These are phyloP conservation scores for Cephus runcator DNA, from an alignment of 2,888 invertebrate genomes.

Conservation along the genomic window DNA sequence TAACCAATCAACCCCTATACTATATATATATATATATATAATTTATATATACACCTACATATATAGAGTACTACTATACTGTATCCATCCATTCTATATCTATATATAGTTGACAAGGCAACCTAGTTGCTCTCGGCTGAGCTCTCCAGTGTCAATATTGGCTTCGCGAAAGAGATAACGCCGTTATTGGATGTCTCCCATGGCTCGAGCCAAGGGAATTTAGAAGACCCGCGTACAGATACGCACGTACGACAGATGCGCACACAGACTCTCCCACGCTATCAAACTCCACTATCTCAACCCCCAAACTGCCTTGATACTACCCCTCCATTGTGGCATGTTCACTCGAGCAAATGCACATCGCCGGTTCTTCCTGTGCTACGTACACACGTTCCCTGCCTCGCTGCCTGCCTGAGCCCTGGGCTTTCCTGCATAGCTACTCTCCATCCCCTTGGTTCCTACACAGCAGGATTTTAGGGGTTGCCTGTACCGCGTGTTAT, in stretches of 20 bases:
- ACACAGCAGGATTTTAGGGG: constrained; percentile 12
- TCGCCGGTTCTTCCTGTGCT: constrained; percentile 35
- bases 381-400: constrained; percentile 17
- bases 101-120: too few species aligned
- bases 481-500: constrained; percentile 57
- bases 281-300: background rate
- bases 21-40: too few species aligned
- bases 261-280: too few species aligned
- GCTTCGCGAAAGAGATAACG: constrained; percentile 57
- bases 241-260: too few species aligned
- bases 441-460: constrained; percentile 19
- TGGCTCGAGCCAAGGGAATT: constrained; percentile 8
- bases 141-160: constrained; percentile 55
- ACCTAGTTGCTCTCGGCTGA: too few species aligned
- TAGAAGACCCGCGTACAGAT: too few species aligned
- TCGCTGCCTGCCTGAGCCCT: constrained; percentile 26
- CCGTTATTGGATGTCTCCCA: constrained; percentile 61
- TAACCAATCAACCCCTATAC: too few species aligned
- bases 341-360: constrained; percentile 63
- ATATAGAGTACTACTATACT: too few species aligned
- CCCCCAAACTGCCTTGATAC: constrained; percentile 7
- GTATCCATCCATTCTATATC: too few species aligned
- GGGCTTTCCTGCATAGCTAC: constrained; percentile 29
- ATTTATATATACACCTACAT: too few species aligned
- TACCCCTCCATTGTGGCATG: constrained; percentile 59